Base-by-base conservation (phyloP, 2,797 vertebrate species). In the Nannoperca obscura region DNA sequence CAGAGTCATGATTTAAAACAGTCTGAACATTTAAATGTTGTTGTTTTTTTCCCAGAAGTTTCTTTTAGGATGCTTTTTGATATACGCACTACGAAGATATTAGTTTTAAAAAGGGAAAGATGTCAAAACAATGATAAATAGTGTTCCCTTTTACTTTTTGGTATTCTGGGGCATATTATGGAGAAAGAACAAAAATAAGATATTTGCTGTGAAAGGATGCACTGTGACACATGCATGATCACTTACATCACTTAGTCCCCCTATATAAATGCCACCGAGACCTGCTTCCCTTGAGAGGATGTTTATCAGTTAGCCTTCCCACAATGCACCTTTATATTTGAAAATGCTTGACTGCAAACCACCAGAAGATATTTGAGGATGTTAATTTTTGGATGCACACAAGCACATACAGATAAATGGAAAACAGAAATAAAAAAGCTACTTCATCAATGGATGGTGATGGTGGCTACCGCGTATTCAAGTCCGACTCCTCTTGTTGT, bases 211-310 rank as follows among this genome's bases (percentile, higher is more conserved):
- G 20, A 40, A 64, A 11, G 49, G 15, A 59, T 4, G 2, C 32
- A 9, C 0, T 52, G 9, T 38, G 53, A 58, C 55, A 69, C 8
- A 65, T 52, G n/a, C 17, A 54, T 13, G n/a, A 47, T 55, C 57
- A 47, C 27, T 19, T 12, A 30, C 38, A 47, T n/a, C n/a, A n/a
- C n/a, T n/a, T n/a, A 87, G 66, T 74, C 78, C 66, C 82, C 47
- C 76, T 69, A 81, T 80, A 91, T 90, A 89, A 94, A 93, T 91
- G 90, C 84, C 92, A 91, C 68, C 84, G 63, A 46, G 30, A 84
- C 85, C 86, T 65, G 61, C 69, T 55, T 90, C 88, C 88, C 88
- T 49, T 17, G 83, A 89, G 63, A 90, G 80, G 74, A 84, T 86
- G 87, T 89, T 88, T 86, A 84, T 89, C 80, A 85, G 81, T 46